Conservation (phyloP, 2,888 invertebrate species). For the Mimumesa dahlbomi region DNA sequence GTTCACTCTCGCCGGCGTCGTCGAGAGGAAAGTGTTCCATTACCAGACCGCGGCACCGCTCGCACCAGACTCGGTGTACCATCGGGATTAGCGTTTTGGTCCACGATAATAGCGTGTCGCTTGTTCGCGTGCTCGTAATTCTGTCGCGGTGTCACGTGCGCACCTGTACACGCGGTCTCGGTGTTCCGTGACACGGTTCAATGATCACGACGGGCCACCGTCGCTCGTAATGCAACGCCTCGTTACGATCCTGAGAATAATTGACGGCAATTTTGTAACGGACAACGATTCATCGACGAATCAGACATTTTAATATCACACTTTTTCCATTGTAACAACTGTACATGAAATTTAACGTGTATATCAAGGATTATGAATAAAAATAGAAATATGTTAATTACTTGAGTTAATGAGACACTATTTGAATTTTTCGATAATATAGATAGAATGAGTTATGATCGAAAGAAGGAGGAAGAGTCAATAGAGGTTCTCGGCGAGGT, state of each 20-base stretch:
- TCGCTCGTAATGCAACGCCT: not conserved
- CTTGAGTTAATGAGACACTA: too few species aligned
- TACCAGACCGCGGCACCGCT: conserved; percentile 60
- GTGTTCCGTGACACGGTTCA: conserved; percentile 11
- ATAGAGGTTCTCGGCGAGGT: conserved; percentile 7
- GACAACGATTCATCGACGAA: not conserved
- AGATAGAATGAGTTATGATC: too few species aligned
- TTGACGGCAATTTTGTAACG: too few species aligned
- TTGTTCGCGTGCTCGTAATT: not conserved
- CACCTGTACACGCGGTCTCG: not conserved
- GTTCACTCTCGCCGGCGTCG: conserved; percentile 80
- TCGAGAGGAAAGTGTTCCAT: conserved; percentile 80
- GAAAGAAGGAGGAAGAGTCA: too few species aligned
- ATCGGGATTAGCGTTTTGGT: conserved; percentile 59
- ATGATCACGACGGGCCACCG: not conserved
- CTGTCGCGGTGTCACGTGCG: conserved; percentile 5
- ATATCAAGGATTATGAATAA: too few species aligned
- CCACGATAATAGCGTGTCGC: conserved; percentile 3
- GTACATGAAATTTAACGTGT: too few species aligned
- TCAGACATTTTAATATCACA: conserved; percentile 2
- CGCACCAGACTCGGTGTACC: conserved; percentile 41
- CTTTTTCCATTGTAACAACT: too few species aligned
- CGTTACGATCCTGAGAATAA: too few species aligned
- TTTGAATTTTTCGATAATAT: too few species aligned
- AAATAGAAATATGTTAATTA: too few species aligned